Conservation (phyloP, 2,888 invertebrate species). For the Shargacucullia verbasci region DNA sequence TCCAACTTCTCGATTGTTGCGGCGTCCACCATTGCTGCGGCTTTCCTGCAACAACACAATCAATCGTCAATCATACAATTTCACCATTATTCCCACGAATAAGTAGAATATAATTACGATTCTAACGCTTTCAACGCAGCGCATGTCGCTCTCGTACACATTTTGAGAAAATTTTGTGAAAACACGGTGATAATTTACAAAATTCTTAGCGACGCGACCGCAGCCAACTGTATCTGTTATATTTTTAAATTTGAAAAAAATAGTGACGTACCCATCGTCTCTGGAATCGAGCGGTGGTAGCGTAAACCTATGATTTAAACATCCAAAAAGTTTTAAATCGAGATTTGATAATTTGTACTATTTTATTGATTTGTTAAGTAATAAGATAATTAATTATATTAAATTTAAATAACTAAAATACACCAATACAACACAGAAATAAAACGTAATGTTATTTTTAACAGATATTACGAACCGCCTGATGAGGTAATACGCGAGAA, state of each 20-base stretch:
- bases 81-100: conserved; percentile 23
- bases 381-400: no score
- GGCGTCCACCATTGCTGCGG: conserved; percentile 96
- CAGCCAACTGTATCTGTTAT: conserved; percentile 31
- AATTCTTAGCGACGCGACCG: conserved; percentile 17
- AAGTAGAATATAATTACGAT: conserved; percentile 49
- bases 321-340: conserved; percentile 45
- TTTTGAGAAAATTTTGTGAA: conserved; percentile 58
- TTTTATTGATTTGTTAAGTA: neutral
- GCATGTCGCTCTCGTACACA: conserved; percentile 86
- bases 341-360: conserved; percentile 13
- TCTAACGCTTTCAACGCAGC: conserved; percentile 86
- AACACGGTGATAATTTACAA: conserved; percentile 13
- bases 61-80: conserved; percentile 26
- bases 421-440: conserved; percentile 8
- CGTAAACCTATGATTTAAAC: conserved; percentile 56
- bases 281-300: conserved; percentile 65
- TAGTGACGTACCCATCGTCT: conserved; percentile 75
- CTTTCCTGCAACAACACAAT: conserved; percentile 89
- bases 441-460: conserved; percentile 40
- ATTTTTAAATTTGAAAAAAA: conserved; percentile 63
- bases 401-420: neutral
- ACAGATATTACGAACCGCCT: conserved; percentile 83
- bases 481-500: conserved; percentile 87
- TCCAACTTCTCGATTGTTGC: conserved; percentile 97